phyloP scores from a whole-genome alignment of 2,888 invertebrate species.

The Nebria salina region DNA sequence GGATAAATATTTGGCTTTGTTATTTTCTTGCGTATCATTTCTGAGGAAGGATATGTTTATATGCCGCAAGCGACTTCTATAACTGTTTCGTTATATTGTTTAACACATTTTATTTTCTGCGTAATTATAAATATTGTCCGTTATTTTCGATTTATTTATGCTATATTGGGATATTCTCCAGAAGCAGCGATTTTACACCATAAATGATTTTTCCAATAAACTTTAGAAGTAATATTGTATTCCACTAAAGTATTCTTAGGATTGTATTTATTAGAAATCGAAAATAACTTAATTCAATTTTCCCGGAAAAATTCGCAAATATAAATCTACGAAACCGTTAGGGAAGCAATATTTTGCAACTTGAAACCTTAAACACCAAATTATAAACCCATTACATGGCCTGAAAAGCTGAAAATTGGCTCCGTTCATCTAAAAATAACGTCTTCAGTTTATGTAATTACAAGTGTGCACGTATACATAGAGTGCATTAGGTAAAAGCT shows the following conservation, averaged over 20 bases:
- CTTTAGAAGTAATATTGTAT: not conserved
- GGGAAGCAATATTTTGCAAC: not conserved
- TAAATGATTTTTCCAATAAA: too few species aligned
- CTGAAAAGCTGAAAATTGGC: not conserved
- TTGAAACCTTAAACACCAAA: not conserved
- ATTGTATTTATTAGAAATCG: not conserved
- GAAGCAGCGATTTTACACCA: too few species aligned
- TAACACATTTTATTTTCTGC: too few species aligned
- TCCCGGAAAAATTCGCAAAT: not conserved
- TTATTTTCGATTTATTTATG: too few species aligned
- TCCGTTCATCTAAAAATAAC: conserved; percentile 22
- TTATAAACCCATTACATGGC: not conserved
- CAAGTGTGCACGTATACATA: conserved; percentile 12
- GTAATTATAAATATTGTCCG: too few species aligned
- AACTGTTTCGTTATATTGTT: too few species aligned
- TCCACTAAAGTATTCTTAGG: not conserved
- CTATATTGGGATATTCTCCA: too few species aligned
- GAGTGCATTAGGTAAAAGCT: not conserved
- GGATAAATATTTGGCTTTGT: not conserved
- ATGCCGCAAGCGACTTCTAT: too few species aligned
- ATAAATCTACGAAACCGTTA: not conserved
- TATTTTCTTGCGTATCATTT: not conserved
- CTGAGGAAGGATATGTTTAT: not conserved
- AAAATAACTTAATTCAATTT: not conserved
- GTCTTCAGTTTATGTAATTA: conserved; percentile 16